Percentiles rank a stretch among this genome's conserved stretches.
Evolutionary conservation across 2,797 vertebrate species (phyloP).

Genomic region (Cottoperca gobio): DNA sequence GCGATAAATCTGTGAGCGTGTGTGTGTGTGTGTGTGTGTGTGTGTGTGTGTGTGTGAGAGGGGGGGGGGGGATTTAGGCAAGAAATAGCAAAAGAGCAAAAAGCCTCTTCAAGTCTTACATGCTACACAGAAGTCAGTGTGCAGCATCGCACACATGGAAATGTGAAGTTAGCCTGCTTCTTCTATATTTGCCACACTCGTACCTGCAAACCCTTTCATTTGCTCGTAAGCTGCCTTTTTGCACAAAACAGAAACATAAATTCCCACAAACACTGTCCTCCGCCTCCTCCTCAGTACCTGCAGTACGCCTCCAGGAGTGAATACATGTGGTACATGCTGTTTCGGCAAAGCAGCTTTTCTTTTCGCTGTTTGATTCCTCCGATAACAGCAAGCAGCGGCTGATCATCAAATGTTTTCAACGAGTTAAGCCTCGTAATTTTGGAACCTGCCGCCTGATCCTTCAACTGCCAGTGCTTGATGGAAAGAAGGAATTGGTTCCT

Average conservation of each 20-base stretch:
- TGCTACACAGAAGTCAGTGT: constrained; percentile 22
- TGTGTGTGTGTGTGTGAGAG: constrained; percentile 19
- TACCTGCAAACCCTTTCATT: constrained; percentile 41
- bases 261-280: constrained; percentile 34
- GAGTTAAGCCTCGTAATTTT: constrained; percentile 70
- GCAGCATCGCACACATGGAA: constrained; percentile 14
- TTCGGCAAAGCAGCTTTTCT: constrained; percentile 68
- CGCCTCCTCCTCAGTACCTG: constrained; percentile 38
- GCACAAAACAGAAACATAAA: constrained; percentile 30
- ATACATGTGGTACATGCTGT: constrained; percentile 56
- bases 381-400: constrained; percentile 57
- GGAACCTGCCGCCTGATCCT: constrained; percentile 64
- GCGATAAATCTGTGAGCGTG: constrained; percentile 75
- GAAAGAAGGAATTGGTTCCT: constrained; percentile 64
- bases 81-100: constrained; percentile 67
- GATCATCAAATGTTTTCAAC: constrained; percentile 65
- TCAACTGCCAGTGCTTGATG: constrained; percentile 57
- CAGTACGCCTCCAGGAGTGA: constrained; percentile 43
- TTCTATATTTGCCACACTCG: not conserved
- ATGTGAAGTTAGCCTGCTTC: constrained; percentile 14
- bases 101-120: constrained; percentile 33
- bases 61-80: constrained; percentile 14
- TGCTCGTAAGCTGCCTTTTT: constrained; percentile 1
- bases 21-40: constrained; percentile 39
- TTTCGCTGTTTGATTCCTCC: constrained; percentile 51